Conservation (phyloP, 2,113 vertebrate species). For the Crotalus horridus region DNA sequence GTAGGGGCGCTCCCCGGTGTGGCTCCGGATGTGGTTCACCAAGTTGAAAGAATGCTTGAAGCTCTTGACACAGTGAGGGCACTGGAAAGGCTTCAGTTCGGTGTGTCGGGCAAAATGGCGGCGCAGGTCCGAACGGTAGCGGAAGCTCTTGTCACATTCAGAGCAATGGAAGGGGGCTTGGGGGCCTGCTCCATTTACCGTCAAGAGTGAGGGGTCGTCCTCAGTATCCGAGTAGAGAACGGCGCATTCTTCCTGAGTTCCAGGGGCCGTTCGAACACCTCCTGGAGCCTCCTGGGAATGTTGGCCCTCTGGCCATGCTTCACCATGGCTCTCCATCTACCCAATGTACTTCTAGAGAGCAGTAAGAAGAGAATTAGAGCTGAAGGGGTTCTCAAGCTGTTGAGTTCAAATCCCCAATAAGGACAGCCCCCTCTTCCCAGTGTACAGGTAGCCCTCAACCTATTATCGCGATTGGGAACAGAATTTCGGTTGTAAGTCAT, state of each 20-base stretch:
- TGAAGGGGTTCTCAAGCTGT: not conserved
- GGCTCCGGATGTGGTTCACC: slow-evolving; percentile 66
- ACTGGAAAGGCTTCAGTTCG: slow-evolving; percentile 64
- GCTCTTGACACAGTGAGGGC: slow-evolving; percentile 64
- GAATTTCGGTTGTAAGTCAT: not conserved
- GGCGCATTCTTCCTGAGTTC: not conserved
- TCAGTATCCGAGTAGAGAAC: not conserved
- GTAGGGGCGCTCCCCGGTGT: slow-evolving; percentile 65
- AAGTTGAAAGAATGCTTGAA: slow-evolving; percentile 71
- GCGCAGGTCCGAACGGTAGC: slow-evolving; percentile 62
- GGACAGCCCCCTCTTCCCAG: too few relatives aligned
- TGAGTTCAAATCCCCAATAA: not conserved
- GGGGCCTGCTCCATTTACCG: slow-evolving; percentile 13
- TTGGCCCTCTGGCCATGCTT: slow-evolving; percentile 10
- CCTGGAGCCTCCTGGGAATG: not conserved
- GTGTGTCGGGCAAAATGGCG: slow-evolving; percentile 67
- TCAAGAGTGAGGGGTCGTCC: not conserved
- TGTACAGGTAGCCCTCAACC: not conserved
- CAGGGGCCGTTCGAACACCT: not conserved
- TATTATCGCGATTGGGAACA: not conserved
- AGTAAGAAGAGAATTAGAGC: not conserved
- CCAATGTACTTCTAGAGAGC: slow-evolving; percentile 38
- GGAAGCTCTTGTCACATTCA: slow-evolving; percentile 69
- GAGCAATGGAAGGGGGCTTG: slow-evolving; percentile 65
- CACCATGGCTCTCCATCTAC: slow-evolving; percentile 9